Evolutionary conservation across 92 coral and sea anemone genomes (phyloP), one percentile per base, ranked within the genome.

Genomic region (Hydrozoanthus gracilis): DNA sequence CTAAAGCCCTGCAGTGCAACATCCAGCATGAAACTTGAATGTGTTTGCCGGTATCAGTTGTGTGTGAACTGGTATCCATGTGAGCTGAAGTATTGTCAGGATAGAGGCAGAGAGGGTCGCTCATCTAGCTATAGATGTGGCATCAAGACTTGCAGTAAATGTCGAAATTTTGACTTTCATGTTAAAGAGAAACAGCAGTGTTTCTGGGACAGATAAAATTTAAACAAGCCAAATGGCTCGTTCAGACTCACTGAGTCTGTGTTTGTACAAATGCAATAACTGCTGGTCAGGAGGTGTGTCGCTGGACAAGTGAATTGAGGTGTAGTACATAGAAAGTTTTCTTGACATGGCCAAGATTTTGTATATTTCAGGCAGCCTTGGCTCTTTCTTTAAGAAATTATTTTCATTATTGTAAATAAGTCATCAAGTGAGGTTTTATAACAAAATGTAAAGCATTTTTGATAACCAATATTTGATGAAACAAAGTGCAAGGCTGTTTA

Each of bases 41-140:
- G 99, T 60, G 71, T 95, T 58, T 96, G 98, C 75, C 84, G 94
- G 51, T 85, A 88, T 35, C 92, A 93, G 51, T 73, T 96, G 3
- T 96, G 99, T 65, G 52, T 96, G 13, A 95, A 95, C 61, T 96
- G 99, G 99, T 95, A 96, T 71, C 99, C 99, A 2, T 96, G 99
- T 87, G 93, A 91, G 48, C 82, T 96, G 66, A 96, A 96, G 73
- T 93, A 91, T 51, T 96, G 99, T 73, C 93, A 91, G 51, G 95
- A 94, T 27, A 92, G 93, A 78, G 96, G 89, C 17, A 91, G 78
- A 27, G 86, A 90, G 67, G 94, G 91, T 2, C 91, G 86, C 56
- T 86, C 84, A 11, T 55, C 83, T 54, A 92, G 91, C 60, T 94
- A 92, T 77, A 96, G 98, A 15, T 96, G 99, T 89, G 99, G 99